Evolutionary conservation across 2,797 vertebrate genomes (phyloP), one percentile per base, ranked within the genome.

Genomic region (Tenualosa ilisha): DNA sequence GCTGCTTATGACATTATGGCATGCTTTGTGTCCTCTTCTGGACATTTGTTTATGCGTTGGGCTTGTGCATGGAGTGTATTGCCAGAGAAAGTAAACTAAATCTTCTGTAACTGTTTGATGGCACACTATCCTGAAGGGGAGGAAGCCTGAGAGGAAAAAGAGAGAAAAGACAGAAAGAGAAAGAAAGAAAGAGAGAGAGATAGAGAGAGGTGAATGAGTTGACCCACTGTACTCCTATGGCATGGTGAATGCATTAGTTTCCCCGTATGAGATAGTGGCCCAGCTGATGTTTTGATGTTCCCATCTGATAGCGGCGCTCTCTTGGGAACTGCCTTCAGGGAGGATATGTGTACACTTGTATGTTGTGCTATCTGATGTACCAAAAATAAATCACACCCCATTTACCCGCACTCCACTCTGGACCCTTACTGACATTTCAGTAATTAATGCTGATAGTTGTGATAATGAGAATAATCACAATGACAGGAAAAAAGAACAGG

Each of bases 281-380:
- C 31, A 81, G 40, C 84, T 51, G 82, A 86, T 81, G 37, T 24
- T 43, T 82, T 46, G 65, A 49, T 79, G 72, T 63, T 86, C 82
- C 85, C 85, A 84, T 82, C 82, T 83, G 81, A 86, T 82, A 82
- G 31, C 40, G 12, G 49, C n/a, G 68, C 72, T 86, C 86, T 81
- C 88, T 63, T 56, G 81, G 51, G 59, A 85, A 13, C 72, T 46
- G 24, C 37, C 40, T 20, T 63, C 6, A 40, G 75, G 56, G 72
- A 84, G 81, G 72, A 79, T 46, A 79, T 79, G 72, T 79, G 72
- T 79, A 43, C 72, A 46, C 37, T 46, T 46, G 72, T 43, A 79
- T 79, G 43, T 46, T 46, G 50, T 12, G 46, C 46, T 68, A 79
- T 79, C 72, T 79, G 72, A 79, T 79, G 40, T 40, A 46, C 72